Evolutionary conservation across 2,113 vertebrate genomes (phyloP).

Genomic region (Canis aureus): DNA sequence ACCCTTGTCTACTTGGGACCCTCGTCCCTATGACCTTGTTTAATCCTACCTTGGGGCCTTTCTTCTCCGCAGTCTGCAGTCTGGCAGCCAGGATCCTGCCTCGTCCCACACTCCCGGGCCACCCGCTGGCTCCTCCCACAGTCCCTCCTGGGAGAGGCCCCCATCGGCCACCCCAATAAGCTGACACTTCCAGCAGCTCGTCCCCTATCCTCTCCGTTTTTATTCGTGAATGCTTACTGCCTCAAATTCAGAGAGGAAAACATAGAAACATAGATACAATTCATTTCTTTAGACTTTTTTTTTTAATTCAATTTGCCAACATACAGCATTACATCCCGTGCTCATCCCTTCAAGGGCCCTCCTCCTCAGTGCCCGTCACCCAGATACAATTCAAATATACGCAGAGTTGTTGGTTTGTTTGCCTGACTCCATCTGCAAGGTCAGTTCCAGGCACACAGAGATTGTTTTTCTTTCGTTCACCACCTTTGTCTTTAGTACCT

Average conservation of each 20-base stretch:
- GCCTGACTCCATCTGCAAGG: neutral
- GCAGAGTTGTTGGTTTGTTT: neutral
- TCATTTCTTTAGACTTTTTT: neutral
- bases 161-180: neutral
- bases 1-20: no score
- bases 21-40: neutral
- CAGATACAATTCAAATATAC: neutral
- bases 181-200: neutral
- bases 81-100: no score
- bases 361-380: no score
- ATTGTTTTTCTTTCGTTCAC: neutral
- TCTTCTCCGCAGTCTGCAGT: no score
- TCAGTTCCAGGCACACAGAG: neutral
- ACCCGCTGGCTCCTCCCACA: neutral
- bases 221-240: neutral
- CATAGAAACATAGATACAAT: neutral
- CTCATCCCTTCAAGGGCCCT: no score
- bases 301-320: no score
- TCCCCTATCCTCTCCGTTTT: conserved; percentile 1
- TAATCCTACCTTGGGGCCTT: neutral
- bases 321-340: no score
- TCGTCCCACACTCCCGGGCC: no score
- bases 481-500: neutral
- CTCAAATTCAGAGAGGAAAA: neutral
- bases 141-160: neutral